Evolutionary conservation across 2,113 vertebrate species (phyloP), one percentile per base, ranked within the genome.

Genomic region (Albula goreensis): DNA sequence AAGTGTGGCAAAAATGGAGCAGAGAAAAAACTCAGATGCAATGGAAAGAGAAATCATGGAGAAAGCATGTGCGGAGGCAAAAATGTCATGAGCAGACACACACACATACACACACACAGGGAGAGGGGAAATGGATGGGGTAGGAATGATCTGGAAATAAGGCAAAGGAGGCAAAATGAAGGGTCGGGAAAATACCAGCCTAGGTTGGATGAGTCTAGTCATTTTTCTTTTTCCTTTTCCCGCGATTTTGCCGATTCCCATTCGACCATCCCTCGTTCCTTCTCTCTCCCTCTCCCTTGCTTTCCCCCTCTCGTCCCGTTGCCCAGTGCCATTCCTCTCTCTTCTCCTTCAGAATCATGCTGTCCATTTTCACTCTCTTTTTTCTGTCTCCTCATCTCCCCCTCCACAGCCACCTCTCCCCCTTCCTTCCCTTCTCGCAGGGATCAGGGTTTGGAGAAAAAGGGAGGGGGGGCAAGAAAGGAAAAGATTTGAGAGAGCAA

Each of bases 241-340:
- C 89, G 88, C 91, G 57, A 92, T 94, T 93, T 93, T 89, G 85
- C 82, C 85, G 89, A 91, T 93, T 94, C 88, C 91, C 92, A 90
- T 89, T 85, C 86, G 87, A 89, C 86, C 89, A 89, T 91, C 89
- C 88, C 91, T 93, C 92, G 90, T 91, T 91, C 90, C 87, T 91
- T 89, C 90, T 94, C 91, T 91, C 80, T 60, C 53, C 49, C 56
- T 88, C 82, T 85, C 89, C 89, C 91, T 88, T 88, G 87, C 90
- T 89, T 92, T 88, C 89, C 89, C n/a, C 56, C 53, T 60, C 78
- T 53, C 78, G n/a, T 48, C 85, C 31, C 7, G 60, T 52, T 57
- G 13, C 60, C 82, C 85, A 83, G 57, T 91, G 88, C 91, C 91
- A 90, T 90, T 91, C 91, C 87, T 91, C 89, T 91, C 90, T 89